phyloP scores from a whole-genome alignment of 2,113 vertebrate species.

The Naja naja region DNA sequence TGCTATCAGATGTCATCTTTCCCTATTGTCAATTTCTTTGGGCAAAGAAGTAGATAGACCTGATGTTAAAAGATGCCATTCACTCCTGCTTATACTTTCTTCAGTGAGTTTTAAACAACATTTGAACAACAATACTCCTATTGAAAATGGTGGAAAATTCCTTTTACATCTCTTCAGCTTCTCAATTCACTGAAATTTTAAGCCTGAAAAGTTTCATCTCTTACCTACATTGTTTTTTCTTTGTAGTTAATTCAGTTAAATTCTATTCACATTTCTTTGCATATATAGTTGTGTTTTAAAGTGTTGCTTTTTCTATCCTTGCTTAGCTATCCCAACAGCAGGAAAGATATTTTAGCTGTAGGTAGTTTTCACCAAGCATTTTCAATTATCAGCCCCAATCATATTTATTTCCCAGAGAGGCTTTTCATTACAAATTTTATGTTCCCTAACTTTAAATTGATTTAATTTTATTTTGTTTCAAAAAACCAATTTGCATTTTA shows the following conservation, averaged over 20 bases:
- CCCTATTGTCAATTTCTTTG: background rate
- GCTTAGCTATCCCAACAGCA: background rate
- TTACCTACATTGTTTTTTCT: background rate
- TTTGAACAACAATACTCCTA: background rate
- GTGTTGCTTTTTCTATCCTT: background rate
- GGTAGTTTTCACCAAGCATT: background rate
- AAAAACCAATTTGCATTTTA: slow-evolving; percentile 43
- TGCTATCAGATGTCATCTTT: background rate
- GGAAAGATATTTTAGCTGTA: slow-evolving; percentile 19
- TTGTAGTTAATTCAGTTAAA: background rate
- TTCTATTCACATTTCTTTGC: background rate
- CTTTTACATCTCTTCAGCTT: background rate
- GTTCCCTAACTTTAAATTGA: slow-evolving; percentile 35
- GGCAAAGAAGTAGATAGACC: background rate
- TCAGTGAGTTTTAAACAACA: background rate
- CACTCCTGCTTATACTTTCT: background rate
- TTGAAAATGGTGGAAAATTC: background rate
- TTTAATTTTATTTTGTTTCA: slow-evolving; percentile 46
- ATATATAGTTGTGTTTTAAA: background rate
- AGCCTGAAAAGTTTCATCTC: background rate
- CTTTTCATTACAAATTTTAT: slow-evolving; percentile 33
- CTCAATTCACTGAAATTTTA: background rate
- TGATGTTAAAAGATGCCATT: background rate
- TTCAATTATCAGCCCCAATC: slow-evolving; percentile 27
- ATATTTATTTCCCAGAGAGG: slow-evolving; percentile 26